These are phyloP conservation scores for Andrena fulva DNA, from an alignment of 2,888 invertebrate species.

Conservation along the genomic window DNA sequence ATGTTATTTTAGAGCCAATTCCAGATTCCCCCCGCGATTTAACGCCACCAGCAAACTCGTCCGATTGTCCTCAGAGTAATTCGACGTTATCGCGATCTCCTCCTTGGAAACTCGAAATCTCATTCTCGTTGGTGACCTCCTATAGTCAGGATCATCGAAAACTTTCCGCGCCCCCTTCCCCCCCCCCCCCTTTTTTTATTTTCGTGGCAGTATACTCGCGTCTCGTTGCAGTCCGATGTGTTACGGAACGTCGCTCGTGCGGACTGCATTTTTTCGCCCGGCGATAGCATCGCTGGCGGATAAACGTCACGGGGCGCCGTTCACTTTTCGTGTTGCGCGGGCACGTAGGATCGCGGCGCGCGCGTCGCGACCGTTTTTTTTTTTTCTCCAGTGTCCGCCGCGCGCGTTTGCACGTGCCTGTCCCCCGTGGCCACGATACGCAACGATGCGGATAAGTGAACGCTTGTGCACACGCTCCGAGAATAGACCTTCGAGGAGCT, in stretches of 20 bases:
- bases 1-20: neutral
- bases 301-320: conserved; percentile 18
- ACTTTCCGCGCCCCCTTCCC: neutral
- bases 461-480: conserved; percentile 17
- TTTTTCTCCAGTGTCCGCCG: neutral
- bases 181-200: too few species aligned
- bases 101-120: neutral
- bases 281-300: neutral
- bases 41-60: too few species aligned
- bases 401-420: conserved; percentile 43
- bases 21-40: neutral
- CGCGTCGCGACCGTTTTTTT: conserved; percentile 3
- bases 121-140: neutral
- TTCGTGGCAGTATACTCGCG: neutral
- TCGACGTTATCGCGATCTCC: neutral
- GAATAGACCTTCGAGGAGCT: conserved; percentile 32
- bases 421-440: conserved; percentile 29
- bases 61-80: too few species aligned
- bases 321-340: conserved; percentile 33
- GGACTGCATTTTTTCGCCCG: conserved; percentile 6
- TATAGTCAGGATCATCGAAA: conserved; percentile 17
- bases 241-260: neutral
- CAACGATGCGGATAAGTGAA: conserved; percentile 47
- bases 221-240: neutral
- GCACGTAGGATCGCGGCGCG: neutral